Conservation (phyloP, 2,888 invertebrate species). For the Andrena haemorrhoa region DNA sequence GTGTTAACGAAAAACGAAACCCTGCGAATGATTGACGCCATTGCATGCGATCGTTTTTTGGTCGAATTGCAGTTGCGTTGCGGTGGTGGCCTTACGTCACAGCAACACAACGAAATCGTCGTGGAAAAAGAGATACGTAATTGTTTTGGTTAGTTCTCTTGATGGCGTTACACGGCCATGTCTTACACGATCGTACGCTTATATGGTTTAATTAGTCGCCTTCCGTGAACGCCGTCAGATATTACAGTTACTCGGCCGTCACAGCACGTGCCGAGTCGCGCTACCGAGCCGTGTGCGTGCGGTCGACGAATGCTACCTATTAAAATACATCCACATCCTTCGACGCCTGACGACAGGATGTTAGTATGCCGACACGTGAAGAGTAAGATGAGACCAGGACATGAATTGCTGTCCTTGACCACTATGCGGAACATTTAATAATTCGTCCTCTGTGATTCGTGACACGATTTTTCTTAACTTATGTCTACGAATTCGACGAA, state of each 20-base stretch:
- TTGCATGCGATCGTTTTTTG: no score
- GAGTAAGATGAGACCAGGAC: not conserved
- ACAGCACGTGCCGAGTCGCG: constrained; percentile 61
- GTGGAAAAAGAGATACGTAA: constrained; percentile 22
- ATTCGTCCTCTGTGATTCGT: not conserved
- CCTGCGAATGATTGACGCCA: no score
- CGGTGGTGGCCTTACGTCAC: constrained; percentile 52
- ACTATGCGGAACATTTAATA: not conserved
- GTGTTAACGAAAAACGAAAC: no score
- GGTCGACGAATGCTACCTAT: constrained; percentile 20
- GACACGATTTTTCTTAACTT: not conserved
- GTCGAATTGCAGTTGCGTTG: no score
- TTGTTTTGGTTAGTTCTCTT: constrained; percentile 34
- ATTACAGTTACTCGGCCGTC: constrained; percentile 67
- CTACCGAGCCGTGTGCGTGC: not conserved
- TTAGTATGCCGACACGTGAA: constrained; percentile 11
- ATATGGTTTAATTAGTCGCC: constrained; percentile 61
- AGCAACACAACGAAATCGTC: constrained; percentile 42
- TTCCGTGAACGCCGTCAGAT: constrained; percentile 49
- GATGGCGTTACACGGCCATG: constrained; percentile 5
- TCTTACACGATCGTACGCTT: constrained; percentile 29
- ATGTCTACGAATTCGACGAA: not conserved
- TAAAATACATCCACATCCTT: constrained; percentile 32
- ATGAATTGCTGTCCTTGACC: constrained; percentile 21
- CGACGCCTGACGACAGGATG: constrained; percentile 8